phyloP scores from a whole-genome alignment of 2,113 vertebrate genomes.

The Eptesicus fuscus region DNA sequence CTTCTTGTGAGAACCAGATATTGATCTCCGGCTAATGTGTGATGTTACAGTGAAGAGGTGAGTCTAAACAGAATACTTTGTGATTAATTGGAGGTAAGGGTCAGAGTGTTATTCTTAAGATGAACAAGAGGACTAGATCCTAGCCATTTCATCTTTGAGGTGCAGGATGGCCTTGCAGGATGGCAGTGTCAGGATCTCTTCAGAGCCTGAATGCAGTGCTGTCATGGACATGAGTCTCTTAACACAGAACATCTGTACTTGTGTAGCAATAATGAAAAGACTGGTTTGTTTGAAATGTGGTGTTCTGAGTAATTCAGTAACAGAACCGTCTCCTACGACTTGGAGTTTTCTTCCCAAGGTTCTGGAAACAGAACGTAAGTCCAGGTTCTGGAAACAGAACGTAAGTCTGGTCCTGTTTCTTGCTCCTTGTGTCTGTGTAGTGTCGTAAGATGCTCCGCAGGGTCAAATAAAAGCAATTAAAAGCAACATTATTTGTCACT shows the following conservation, averaged over 20 bases:
- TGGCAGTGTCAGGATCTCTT: neutral
- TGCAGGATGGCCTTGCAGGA: neutral
- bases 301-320: neutral
- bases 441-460: neutral
- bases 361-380: neutral
- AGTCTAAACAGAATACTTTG: neutral
- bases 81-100: neutral
- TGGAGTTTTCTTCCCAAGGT: neutral
- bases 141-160: neutral
- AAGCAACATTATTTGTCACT: neutral
- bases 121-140: neutral
- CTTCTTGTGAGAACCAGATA: neutral
- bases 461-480: slow-evolving; percentile 1
- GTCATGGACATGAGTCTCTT: neutral
- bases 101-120: neutral
- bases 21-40: neutral
- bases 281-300: neutral
- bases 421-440: neutral
- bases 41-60: neutral
- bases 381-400: neutral
- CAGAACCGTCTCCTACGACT: neutral
- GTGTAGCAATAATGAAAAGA: neutral
- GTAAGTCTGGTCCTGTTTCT: neutral
- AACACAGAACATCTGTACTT: neutral
- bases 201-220: neutral